Evolutionary conservation across 2,888 invertebrate genomes (phyloP), one percentile per base, ranked within the genome.

Genomic region (Pilophorus perplexus): DNA sequence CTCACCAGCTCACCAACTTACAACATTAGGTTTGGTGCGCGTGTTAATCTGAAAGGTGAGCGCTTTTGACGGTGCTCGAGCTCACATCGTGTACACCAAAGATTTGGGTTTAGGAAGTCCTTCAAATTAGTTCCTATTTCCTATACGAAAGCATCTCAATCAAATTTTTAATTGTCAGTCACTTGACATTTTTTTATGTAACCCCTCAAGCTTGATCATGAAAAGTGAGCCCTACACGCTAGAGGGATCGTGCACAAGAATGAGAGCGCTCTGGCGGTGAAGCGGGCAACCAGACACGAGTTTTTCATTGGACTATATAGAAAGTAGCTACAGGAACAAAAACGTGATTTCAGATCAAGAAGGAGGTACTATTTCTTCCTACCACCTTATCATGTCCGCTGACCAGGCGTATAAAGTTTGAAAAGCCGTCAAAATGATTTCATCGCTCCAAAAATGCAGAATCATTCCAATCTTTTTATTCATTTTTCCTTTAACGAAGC

Each of bases 1-100:
- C 68, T 22, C 68, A 64, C 68, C 66, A 67, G 64, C 23, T 52
- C 27, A 57, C 38, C 50, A 50, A 16, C 64, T 40, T 12, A 67
- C 67, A 33, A 60, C 68, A 57, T 68, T 66, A 62, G 50, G 12
- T 10, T 4, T n/a, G 23, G 3, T 22, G 23, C n/a, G 16, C 23
- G 3, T 16, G n/a, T 2, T 46, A 16, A 16, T 8, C 23, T 20
- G 4, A 48, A 2, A 48, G 22, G 16, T 8, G 3, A 6, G 42
- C 8, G 14, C 6, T 16, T 42, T 42, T 42, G 3, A 6, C 18
- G 42, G 42, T 6, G 16, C 2, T 42, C 20, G 42, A 2, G 42
- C 18, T 14, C 42, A 2, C 18, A 2, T 38, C 3, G 6, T n/a
- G 2, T n/a, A 10, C 33, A 38, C 14, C 3, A 38, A 3, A 3